Base-by-base conservation (phyloP, 2,888 invertebrate species). In the Trachelus iudaicus region DNA sequence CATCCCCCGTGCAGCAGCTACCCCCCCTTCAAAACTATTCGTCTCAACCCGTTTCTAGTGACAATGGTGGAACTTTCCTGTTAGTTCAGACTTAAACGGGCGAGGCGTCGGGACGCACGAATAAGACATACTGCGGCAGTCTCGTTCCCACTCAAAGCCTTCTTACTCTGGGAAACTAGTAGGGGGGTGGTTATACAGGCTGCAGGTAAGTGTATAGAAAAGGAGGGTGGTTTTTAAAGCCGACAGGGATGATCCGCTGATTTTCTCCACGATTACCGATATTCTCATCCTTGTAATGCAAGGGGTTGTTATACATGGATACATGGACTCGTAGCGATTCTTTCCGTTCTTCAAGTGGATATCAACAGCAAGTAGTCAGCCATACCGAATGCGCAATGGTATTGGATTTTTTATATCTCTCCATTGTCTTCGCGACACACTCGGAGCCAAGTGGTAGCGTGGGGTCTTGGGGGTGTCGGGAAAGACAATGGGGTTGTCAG, bases 401-500 rank as follows among this genome's bases (percentile, higher is more conserved):
- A 73, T 76, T 76, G 78, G 78, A 78, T 71, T 15, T 71, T 78
- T 78, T 69, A 76, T 76, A 78, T 76, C 80, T 75, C 76, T 34
- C 77, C 76, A 83, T 83, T 82, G 83, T 82, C 76, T 79, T n/a
- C 69, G 40, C 40, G 77, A 69, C 73, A 40, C 77, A 79, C 79
- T 80, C 69, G 81, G 40, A 77, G 76, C 69, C 79, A 81, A 82
- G 78, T 78, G 76, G 76, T 34, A 68, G 78, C 9, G 35, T 12
- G 69, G 69, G 69, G 69, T 69, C 75, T 71, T 15, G 15, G 30
- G 77, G 78, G 73, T 68, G 78, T 76, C 73, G 76, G 76, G 12
- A 33, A 75, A 81, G 82, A 83, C 83, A 82, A 83, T 84, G 77
- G 76, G 78, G 77, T 79, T 82, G 83, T 84, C 82, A 77, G 79